A percentile compares a stretch with the other conserved stretches of the same genome.
phyloP scores from a whole-genome alignment of 2,113 vertebrate genomes.

The Aspiorhynchus laticeps region DNA sequence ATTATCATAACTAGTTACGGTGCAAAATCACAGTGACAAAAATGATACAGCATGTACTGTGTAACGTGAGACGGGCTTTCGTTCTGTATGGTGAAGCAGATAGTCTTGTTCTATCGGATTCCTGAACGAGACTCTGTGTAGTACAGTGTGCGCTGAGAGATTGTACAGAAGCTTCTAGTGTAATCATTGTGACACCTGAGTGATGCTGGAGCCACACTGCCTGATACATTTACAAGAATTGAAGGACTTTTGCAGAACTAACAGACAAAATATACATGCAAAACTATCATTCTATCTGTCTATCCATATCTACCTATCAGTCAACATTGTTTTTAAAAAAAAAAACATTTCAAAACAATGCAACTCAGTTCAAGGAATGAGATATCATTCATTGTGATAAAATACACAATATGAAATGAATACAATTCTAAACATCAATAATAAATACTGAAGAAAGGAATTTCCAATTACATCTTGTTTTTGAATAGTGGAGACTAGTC shows the following conservation, averaged over 20 bases:
- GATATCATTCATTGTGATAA: too few relatives aligned
- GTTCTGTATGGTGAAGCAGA: neutral
- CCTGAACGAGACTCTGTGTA: neutral
- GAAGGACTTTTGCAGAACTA: neutral
- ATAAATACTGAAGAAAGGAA: too few relatives aligned
- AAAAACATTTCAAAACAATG: too few relatives aligned
- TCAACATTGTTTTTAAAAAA: too few relatives aligned
- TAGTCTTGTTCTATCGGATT: conserved; percentile 22
- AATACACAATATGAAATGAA: too few relatives aligned
- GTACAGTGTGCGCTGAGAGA: neutral
- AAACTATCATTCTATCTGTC: neutral
- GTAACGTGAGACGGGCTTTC: neutral
- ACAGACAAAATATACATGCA: neutral
- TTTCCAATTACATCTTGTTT: too few relatives aligned
- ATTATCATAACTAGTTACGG: neutral
- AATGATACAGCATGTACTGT: neutral
- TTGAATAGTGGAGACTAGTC: too few relatives aligned
- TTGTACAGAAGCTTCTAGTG: conserved; percentile 13
- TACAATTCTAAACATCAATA: too few relatives aligned
- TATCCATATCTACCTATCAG: too few relatives aligned
- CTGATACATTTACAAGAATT: neutral
- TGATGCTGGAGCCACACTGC: neutral
- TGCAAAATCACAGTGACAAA: neutral
- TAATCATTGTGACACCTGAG: neutral
- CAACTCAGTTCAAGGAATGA: too few relatives aligned